Evolutionary conservation across 2,797 vertebrate species (phyloP), one percentile per base, ranked within the genome.

Genomic region (Champsocephalus esox): DNA sequence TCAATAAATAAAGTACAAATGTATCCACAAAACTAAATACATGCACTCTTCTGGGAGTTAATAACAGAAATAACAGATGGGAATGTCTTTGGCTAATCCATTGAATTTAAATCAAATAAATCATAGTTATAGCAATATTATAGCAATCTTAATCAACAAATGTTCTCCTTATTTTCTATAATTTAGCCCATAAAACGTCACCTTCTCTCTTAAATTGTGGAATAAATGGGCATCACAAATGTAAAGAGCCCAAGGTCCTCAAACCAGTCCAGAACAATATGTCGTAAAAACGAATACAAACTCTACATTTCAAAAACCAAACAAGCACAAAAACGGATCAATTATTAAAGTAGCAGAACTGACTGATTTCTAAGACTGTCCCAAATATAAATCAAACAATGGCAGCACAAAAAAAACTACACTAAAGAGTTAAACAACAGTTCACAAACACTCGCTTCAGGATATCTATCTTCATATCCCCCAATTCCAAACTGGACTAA

Each of bases 351-450:
- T 13, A 28, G 7, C 38, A 52, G 59, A 57, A 24, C 51, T 55
- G 19, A 17, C 19, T 50, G 62, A 66, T 75, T 34, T 72, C 45
- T 19, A 62, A 12, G n/a, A 69, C 49, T 63, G 24, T 48, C 16
- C 44, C 21, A 70, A 68, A 77, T 69, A 43, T 32, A 49, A 8
- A 70, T 54, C 12, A 79, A 64, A 43, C 52, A 44, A 49, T 28
- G 44, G 34, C 63, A 69, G 72, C 43, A 62, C 63, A 63, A 28
- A 19, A 64, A 55, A 9, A 61, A 12, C 32, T 34, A 21, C 16
- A 7, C n/a, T n/a, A 48, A 49, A 32, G 8, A 11, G 4, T 82
- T 71, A 16, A 28, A 43, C 9, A 43, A 69, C 51, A 48, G 46
- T 68, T 71, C 61, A 46, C n/a, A 34, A 3, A 9, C 34, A 38